phyloP scores from a whole-genome alignment of 1,140 invertebrate species.

The Drosophila leontia region DNA sequence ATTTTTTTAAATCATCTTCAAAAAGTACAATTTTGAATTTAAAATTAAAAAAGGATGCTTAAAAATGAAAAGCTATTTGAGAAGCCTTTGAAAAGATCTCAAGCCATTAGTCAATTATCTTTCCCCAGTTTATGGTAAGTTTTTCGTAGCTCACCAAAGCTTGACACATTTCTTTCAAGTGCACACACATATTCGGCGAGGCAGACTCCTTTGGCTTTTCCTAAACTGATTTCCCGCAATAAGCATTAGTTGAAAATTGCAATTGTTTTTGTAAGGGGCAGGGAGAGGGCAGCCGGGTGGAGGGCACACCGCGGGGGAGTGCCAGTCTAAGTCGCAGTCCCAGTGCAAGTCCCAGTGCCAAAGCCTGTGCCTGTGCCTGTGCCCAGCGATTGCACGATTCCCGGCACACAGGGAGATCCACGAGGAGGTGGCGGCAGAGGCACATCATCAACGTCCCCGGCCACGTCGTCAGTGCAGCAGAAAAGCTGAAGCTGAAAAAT shows the following conservation, averaged over 20 bases:
- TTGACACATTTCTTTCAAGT: slow-evolving; percentile 4
- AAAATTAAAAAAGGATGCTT: neutral
- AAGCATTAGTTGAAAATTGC: slow-evolving; percentile 84
- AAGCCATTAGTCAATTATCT: neutral
- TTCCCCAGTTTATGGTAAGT: neutral
- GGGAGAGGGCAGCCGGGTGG: slow-evolving; percentile 11
- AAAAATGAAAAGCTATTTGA: neutral
- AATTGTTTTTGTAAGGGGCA: slow-evolving; percentile 73
- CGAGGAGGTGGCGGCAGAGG: slow-evolving; percentile 52
- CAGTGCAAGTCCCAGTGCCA: slow-evolving; percentile 21
- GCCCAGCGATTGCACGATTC: slow-evolving; percentile 69
- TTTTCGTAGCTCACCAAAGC: neutral
- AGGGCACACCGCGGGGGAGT: slow-evolving; percentile 76
- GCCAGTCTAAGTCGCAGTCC: slow-evolving; percentile 50
- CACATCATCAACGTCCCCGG: slow-evolving; percentile 78
- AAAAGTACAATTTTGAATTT: neutral
- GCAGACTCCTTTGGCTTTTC: slow-evolving; percentile 72
- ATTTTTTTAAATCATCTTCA: neutral
- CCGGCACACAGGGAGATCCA: slow-evolving; percentile 38
- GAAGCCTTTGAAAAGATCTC: neutral
- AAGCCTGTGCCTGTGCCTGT: slow-evolving; percentile 27
- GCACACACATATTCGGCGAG: slow-evolving; percentile 34
- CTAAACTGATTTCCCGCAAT: slow-evolving; percentile 84
- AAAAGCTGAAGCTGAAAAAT: slow-evolving; percentile 63
- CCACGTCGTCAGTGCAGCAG: slow-evolving; percentile 62